These are phyloP conservation scores for Hippocampus comes DNA, from an alignment of 2,113 vertebrate species.

Conservation along the genomic window DNA sequence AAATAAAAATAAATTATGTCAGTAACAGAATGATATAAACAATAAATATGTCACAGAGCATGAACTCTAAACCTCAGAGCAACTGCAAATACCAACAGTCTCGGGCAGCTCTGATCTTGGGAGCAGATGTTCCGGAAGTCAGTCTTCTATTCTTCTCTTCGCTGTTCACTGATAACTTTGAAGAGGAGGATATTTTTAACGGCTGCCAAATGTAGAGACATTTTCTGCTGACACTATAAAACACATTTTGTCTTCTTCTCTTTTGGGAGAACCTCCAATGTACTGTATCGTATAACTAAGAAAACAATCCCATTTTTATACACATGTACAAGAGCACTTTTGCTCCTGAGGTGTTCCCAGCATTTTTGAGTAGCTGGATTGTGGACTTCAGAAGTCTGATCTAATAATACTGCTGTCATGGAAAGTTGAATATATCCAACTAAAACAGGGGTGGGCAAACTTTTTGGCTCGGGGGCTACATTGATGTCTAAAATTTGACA, in stretches of 20 bases:
- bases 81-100: conserved; percentile 65
- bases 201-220: conserved; percentile 24
- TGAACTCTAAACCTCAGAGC: conserved; percentile 57
- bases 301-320: not conserved
- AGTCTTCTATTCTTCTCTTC: conserved; percentile 45
- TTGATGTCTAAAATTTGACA: too few species aligned
- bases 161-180: conserved; percentile 50
- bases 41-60: conserved; percentile 61
- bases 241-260: not conserved
- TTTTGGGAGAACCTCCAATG: not conserved
- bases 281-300: not conserved
- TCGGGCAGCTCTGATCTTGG: conserved; percentile 60
- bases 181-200: conserved; percentile 31
- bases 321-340: not conserved
- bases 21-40: conserved; percentile 64
- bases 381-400: not conserved
- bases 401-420: not conserved
- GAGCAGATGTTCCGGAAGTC: conserved; percentile 76
- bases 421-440: not conserved
- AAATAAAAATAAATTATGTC: conserved; percentile 65
- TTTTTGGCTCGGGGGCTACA: too few species aligned
- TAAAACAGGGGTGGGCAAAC: too few species aligned
- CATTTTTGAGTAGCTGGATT: not conserved
- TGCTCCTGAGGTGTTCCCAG: not conserved
- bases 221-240: conserved; percentile 8